Base-by-base conservation (phyloP, 2,797 vertebrate species). In the Spondyliosoma cantharus region DNA sequence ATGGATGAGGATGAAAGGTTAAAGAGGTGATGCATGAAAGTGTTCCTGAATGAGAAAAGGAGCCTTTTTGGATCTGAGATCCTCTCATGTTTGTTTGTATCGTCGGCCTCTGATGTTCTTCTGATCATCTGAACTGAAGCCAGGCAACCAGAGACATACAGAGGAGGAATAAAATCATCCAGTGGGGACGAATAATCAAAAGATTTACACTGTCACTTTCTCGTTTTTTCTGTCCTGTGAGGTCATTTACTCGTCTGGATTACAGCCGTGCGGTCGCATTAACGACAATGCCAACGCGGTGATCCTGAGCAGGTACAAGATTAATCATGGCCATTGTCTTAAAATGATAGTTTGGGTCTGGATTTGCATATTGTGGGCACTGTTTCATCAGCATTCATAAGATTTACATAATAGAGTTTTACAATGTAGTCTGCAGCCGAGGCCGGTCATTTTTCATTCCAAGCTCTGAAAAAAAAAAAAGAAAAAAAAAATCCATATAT, bases 21-120 rank as follows among this genome's bases (percentile, higher is more conserved):
- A 43, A 24, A 22, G 16, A 42, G 15, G 19, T 7, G 46, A 69
- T 57, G 25, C 43, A 54, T 63, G 13, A 57, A 74, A 74, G 50
- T 27, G 56, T 27, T 49, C 43, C 62, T 74, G 37, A 27, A 37
- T 14, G 53, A 65, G 17, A 22, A 7, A 42, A 43, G 19, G 6
- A 32, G 48, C 14, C 32, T 57, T 62, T 62, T 50, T 49, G 12
- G 43, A 53, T 27, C 57, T 25, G 24, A 74, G 59, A 22, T 61
- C 42, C 24, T 77, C 62, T 78, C 45, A 79, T 65, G 64, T 74
- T 60, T 74, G 73, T 74, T 74, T 45, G 75, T 68, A 54, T 49
- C 16, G 25, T 24, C 46, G 8, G 15, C 11, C 5, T 17, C 46
- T 61, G 15, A 22, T 49, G 58, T 48, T 22, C 4, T 27, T 22